phyloP scores from a whole-genome alignment of 1,140 invertebrate genomes.

The Bombus vancouverensis region DNA sequence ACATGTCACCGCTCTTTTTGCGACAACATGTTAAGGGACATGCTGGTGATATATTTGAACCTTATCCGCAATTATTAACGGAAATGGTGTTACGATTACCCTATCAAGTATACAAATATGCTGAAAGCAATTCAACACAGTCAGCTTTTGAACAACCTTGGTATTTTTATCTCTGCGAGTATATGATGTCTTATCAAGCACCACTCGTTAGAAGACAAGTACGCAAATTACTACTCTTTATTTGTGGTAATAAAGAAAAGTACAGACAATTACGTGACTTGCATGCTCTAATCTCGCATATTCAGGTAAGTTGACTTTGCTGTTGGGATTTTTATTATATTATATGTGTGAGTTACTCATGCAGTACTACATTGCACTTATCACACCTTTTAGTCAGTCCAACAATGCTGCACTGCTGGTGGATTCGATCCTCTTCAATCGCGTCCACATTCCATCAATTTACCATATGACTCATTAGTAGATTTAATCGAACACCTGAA shows the following conservation, averaged over 20 bases:
- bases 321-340: neutral
- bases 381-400: conserved; percentile 80
- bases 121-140: conserved; percentile 83
- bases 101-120: conserved; percentile 94
- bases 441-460: conserved; percentile 81
- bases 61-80: conserved; percentile 95
- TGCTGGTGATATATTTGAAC: conserved; percentile 95
- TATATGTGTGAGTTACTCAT: neutral
- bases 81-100: conserved; percentile 97
- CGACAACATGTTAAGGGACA: conserved; percentile 96
- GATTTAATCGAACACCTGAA: conserved; percentile 97
- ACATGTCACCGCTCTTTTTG: conserved; percentile 98
- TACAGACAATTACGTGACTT: conserved; percentile 96
- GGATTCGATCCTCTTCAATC: conserved; percentile 83
- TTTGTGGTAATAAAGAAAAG: conserved; percentile 97
- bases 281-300: conserved; percentile 92
- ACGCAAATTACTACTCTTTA: conserved; percentile 94
- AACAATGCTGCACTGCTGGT: conserved; percentile 84
- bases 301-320: conserved; percentile 83
- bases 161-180: conserved; percentile 95
- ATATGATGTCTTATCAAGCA: conserved; percentile 96
- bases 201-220: conserved; percentile 90
- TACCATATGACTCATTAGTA: conserved; percentile 95
- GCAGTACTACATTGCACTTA: neutral
- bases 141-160: conserved; percentile 86